Evolutionary conservation across 2,113 vertebrate genomes (phyloP).

Genomic region (Catagonus wagneri): DNA sequence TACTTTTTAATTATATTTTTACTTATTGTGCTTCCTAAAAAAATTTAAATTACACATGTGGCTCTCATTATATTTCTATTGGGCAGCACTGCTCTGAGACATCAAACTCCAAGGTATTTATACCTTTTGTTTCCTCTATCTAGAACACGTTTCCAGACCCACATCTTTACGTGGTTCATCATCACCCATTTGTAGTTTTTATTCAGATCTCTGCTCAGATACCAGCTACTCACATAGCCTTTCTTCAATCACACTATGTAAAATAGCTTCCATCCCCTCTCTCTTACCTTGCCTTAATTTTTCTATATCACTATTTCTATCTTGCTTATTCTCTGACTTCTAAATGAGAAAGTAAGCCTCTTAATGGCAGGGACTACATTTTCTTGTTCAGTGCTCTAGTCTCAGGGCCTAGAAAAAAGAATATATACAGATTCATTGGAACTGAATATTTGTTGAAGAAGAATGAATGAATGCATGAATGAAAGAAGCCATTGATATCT

Average conservation of each 20-base stretch:
- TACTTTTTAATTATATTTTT: constrained; percentile 7
- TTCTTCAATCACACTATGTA: neutral
- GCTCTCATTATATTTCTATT: neutral
- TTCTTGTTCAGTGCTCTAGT: neutral
- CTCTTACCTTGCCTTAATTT: neutral
- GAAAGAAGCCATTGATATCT: neutral
- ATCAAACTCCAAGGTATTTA: neutral
- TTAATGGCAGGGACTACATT: neutral
- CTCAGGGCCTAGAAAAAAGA: neutral
- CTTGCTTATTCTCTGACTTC: neutral
- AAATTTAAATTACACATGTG: neutral
- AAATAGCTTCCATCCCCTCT: neutral
- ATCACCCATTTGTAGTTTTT: neutral
- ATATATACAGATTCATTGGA: neutral
- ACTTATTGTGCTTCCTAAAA: neutral
- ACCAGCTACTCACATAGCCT: neutral
- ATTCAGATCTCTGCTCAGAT: neutral
- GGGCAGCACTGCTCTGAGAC: neutral
- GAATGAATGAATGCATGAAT: neutral
- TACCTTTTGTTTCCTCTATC: too few species aligned
- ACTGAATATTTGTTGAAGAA: neutral
- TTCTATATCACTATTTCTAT: neutral
- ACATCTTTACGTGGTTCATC: neutral
- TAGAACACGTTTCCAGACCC: neutral
- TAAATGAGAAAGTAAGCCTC: neutral